Conservation (phyloP, 2,888 invertebrate genomes). For the Vannuccia rotundouncinata region DNA sequence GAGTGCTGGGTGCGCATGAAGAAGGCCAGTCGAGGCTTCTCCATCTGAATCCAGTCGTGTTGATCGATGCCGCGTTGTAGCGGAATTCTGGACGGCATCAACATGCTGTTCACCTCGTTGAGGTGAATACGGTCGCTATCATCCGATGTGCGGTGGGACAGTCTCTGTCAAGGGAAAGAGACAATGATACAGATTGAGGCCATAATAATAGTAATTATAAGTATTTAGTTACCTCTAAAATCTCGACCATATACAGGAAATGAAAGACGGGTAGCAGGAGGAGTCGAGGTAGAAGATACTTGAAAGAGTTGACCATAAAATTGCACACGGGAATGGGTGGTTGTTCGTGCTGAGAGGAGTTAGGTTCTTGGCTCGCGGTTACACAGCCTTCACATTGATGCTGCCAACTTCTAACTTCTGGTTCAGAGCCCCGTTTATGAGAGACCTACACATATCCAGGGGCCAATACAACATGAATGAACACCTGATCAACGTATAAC, state of each 20-base stretch:
- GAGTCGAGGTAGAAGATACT: conserved; percentile 33
- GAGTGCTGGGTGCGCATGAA: conserved; percentile 1
- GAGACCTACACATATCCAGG: too few relatives aligned
- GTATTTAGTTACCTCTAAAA: conserved; percentile 32
- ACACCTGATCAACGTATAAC: too few relatives aligned
- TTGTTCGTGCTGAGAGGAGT: not conserved
- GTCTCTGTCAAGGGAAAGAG: not conserved
- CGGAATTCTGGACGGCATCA: not conserved
- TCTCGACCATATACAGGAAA: conserved; percentile 36
- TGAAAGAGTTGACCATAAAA: conserved; percentile 32
- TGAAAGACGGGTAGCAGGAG: conserved; percentile 37
- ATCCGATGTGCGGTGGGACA: not conserved
- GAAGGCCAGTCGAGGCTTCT: not conserved
- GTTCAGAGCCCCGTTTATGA: not conserved
- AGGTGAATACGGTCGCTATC: not conserved
- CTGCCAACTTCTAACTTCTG: not conserved
- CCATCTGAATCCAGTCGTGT: not conserved
- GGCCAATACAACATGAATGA: too few relatives aligned
- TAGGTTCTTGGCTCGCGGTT: not conserved
- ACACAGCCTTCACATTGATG: not conserved
- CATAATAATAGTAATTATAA: too few relatives aligned
- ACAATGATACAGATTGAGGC: too few relatives aligned
- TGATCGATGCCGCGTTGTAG: not conserved
- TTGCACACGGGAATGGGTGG: conserved; percentile 8
- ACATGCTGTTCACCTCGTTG: conserved; percentile 1